phyloP scores from a whole-genome alignment of 2,797 vertebrate species.

The Cynodonichthys magdalenae region DNA sequence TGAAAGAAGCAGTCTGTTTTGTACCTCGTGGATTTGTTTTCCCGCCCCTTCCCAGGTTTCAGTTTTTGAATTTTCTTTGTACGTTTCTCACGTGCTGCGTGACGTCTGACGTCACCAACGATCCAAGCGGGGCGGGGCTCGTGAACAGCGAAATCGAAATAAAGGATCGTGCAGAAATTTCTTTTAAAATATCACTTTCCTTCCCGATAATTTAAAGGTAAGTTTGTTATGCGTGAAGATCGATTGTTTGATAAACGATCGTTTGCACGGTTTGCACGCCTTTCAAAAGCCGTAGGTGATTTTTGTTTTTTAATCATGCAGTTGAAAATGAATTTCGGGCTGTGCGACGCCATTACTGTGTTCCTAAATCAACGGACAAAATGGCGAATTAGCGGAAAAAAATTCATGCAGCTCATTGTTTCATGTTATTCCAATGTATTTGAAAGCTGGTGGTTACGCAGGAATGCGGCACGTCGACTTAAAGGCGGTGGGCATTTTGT shows the following conservation, averaged over 20 bases:
- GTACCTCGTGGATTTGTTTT: background rate
- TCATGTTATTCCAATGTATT: background rate
- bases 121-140: slow-evolving; percentile 77
- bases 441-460: background rate
- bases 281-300: background rate
- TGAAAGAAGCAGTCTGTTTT: background rate
- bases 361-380: slow-evolving; percentile 80
- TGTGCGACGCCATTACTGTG: slow-evolving; percentile 84
- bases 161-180: slow-evolving; percentile 80
- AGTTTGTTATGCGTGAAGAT: slow-evolving; percentile 18
- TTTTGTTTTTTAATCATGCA: slow-evolving; percentile 36
- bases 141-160: slow-evolving; percentile 80
- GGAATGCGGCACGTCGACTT: accelerated
- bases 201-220: slow-evolving; percentile 67
- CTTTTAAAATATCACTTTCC: slow-evolving; percentile 51
- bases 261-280: slow-evolving; percentile 18
- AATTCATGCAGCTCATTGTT: slow-evolving; percentile 15
- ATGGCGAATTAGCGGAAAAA: slow-evolving; percentile 76
- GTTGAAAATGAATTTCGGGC: slow-evolving; percentile 69
- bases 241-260: background rate
- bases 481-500: background rate
- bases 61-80: background rate
- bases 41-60: background rate
- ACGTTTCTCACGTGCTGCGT: slow-evolving; percentile 36
- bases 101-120: slow-evolving; percentile 57